These are phyloP conservation scores for Trididemnum nubilum DNA, from an alignment of 23 tunicate species.

Conservation along the genomic window DNA sequence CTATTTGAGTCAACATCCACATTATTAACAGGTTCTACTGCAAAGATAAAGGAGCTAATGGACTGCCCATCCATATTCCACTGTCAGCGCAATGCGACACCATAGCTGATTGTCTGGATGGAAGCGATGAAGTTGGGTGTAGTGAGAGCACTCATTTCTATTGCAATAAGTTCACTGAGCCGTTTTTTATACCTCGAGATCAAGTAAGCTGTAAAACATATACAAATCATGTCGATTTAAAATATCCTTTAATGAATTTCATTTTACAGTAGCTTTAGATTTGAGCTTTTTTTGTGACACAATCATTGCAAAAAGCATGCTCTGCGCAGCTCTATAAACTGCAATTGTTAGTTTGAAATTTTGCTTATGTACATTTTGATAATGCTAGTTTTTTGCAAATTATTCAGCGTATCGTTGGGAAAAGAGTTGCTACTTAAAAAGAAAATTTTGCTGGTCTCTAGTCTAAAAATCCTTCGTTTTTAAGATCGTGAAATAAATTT, in stretches of 20 bases:
- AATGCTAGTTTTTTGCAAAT: too few relatives aligned
- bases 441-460: too few relatives aligned
- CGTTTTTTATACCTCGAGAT: slow-evolving; percentile 22
- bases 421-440: too few relatives aligned
- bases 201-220: slow-evolving; percentile 4
- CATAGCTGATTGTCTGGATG: slow-evolving; percentile 62
- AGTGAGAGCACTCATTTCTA: slow-evolving; percentile 58
- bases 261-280: too few relatives aligned
- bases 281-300: too few relatives aligned
- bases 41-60: slow-evolving; percentile 30
- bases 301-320: too few relatives aligned
- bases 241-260: not conserved
- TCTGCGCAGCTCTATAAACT: too few relatives aligned
- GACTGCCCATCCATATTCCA: slow-evolving; percentile 69
- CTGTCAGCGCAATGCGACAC: slow-evolving; percentile 31
- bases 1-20: not conserved
- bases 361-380: too few relatives aligned
- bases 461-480: too few relatives aligned
- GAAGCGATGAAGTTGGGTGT: slow-evolving; percentile 67
- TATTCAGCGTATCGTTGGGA: not conserved
- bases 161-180: slow-evolving; percentile 33
- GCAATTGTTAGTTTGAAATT: too few relatives aligned
- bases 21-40: slow-evolving; percentile 43
- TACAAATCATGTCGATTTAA: not conserved
- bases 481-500: too few relatives aligned